phyloP scores from a whole-genome alignment of 2,113 vertebrate genomes.

The Lipotes vexillifer region DNA sequence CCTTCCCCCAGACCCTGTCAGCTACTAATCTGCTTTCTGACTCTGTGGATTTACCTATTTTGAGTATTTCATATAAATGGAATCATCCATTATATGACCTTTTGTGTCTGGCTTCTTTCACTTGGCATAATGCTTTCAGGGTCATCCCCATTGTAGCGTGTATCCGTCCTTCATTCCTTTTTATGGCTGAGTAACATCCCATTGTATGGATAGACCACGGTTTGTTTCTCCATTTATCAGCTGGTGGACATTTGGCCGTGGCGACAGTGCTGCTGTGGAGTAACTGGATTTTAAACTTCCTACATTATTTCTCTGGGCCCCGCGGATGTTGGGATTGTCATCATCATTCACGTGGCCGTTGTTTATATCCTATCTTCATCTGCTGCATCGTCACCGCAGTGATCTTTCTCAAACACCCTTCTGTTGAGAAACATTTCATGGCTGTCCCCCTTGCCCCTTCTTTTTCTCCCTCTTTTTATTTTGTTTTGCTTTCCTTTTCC shows the following conservation, averaged over 20 bases:
- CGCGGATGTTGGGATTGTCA: fast-evolving
- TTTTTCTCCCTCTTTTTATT: not conserved
- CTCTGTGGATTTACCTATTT: not conserved
- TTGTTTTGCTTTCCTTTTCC: not conserved
- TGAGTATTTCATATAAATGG: not conserved
- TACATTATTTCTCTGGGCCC: fast-evolving
- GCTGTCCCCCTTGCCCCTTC: fast-evolving
- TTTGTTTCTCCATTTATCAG: not conserved
- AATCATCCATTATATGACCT: not conserved
- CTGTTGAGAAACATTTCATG: not conserved
- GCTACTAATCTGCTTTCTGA: not conserved
- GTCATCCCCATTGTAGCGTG: fast-evolving
- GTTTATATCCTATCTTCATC: fast-evolving
- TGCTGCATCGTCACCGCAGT: not conserved
- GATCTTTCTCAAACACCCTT: not conserved
- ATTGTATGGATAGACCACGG: fast-evolving
- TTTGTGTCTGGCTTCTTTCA: not conserved
- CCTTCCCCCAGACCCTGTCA: not conserved
- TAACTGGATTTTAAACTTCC: not conserved
- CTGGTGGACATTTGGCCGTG: not conserved
- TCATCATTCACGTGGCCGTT: fast-evolving
- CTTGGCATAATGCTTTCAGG: not conserved
- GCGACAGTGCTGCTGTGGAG: not conserved
- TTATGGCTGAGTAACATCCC: not conserved
- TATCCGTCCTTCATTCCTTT: not conserved